Base-by-base conservation (phyloP, 2,113 vertebrate species). In the Lophura nycthemera region DNA sequence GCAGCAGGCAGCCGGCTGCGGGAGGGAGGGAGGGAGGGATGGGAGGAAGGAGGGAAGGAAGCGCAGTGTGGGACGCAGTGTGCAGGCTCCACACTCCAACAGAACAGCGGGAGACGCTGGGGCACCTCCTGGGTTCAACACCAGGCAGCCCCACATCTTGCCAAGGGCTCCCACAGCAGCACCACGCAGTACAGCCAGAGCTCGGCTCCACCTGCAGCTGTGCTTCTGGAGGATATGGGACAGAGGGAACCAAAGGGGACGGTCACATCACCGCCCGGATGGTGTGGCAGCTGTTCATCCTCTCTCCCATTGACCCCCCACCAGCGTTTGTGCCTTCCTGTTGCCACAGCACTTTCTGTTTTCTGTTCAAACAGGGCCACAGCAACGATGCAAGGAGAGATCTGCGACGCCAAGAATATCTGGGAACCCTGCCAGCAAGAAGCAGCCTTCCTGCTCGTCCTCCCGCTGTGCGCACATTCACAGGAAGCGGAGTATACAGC, bases 401-500 rank as follows among this genome's bases (percentile, higher is more conserved):
- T 93, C 89, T 25, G 91, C 86, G 80, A 43, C 20, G 78, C 91
- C 94, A 88, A 84, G 92, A 92, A 56, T 70, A 90, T 88, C 95
- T 73, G 90, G 94, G 95, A 94, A 93, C 30, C 6, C 63, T 92
- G 94, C 94, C 93, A 95, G 92, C 78, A 57, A 93, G 90, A 64
- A 95, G 91, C 67, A 94, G 89, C 80, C 95, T 96, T 96, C 90
- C 96, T 95, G 90, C 94, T 83, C 92, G 40, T 93, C 88, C 93
- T 93, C 90, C 96, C 8, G 90, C 96, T 88, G 90, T n/a, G 83
- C 48, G 69, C 86, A 84, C 77, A 91, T 88, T 92, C 93, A 48
- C 92, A 91, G 96, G 93, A 84, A 96, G 83, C 90, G 82, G 48
- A 78, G 84, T 22, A 89, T 74, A 73, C 92, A 83, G 95, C 66